These are phyloP conservation scores for Parasteatoda tepidariorum DNA, from an alignment of 1,140 invertebrate species.

Conservation along the genomic window DNA sequence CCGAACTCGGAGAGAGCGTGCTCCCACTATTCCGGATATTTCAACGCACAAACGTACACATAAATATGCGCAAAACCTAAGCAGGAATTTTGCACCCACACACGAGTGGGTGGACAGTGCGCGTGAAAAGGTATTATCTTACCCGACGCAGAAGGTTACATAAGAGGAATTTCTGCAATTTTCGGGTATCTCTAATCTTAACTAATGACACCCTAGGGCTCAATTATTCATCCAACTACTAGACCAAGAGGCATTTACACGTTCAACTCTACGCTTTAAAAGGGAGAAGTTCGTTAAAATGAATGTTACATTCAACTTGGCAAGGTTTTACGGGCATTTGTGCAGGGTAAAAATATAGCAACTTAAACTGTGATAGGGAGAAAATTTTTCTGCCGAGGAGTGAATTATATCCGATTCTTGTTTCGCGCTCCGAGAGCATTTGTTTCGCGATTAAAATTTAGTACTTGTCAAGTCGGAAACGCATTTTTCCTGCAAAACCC, in stretches of 20 bases:
- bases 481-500: no score
- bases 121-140: slow-evolving; percentile 32
- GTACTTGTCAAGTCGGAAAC: no score
- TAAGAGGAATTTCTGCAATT: slow-evolving; percentile 22
- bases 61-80: not conserved
- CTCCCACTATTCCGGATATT: not conserved
- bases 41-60: not conserved
- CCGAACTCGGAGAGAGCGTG: not conserved
- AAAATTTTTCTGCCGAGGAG: no score
- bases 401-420: no score
- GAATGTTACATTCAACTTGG: not conserved
- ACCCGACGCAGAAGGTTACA: not conserved
- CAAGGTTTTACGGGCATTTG: slow-evolving; percentile 14
- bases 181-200: slow-evolving; percentile 20
- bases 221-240: slow-evolving; percentile 17
- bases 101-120: no score
- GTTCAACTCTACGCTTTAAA: slow-evolving; percentile 8
- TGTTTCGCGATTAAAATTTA: no score
- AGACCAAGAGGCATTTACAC: not conserved
- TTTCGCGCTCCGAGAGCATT: no score
- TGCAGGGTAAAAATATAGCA: no score
- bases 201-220: not conserved
- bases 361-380: no score
- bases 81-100: not conserved
- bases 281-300: not conserved